Conservation (phyloP, 2,888 invertebrate genomes). For the Drosophila falleni region DNA sequence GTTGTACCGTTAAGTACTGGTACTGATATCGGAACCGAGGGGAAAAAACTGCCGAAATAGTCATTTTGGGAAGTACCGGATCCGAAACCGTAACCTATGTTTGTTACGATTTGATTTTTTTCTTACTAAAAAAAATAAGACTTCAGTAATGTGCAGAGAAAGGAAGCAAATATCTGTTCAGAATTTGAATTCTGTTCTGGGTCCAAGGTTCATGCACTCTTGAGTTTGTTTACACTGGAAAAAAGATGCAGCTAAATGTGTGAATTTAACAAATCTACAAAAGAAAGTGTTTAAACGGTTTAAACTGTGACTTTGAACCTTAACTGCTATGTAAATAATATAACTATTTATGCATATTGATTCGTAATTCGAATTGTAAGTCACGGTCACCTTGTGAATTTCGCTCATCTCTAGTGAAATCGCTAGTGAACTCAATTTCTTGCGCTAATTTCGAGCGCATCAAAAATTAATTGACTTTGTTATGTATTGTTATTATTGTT, state of each 20-base stretch:
- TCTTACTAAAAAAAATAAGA: background rate
- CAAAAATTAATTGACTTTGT: conserved; percentile 51
- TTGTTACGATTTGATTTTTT: no score
- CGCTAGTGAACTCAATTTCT: conserved; percentile 36
- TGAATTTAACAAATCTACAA: background rate
- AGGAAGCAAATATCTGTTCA: background rate
- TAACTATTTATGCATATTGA: background rate
- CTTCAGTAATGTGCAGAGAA: background rate
- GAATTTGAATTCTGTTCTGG: background rate
- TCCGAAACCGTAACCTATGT: no score
- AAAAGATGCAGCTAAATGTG: conserved; percentile 5
- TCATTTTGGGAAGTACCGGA: no score
- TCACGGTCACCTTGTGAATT: conserved; percentile 6
- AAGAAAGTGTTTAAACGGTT: conserved; percentile 2
- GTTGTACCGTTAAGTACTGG: no score
- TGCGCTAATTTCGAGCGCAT: conserved; percentile 54
- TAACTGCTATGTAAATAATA: background rate
- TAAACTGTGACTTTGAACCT: conserved; percentile 9
- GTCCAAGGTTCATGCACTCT: conserved; percentile 4
- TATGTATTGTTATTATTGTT: conserved; percentile 2
- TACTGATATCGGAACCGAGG: no score
- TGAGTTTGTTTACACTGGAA: background rate
- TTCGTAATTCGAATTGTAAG: background rate
- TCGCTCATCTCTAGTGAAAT: conserved; percentile 38
- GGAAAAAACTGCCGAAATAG: no score